These are phyloP conservation scores for Conus ventricosus DNA, from an alignment of 1,140 invertebrate genomes.

Conservation along the genomic window DNA sequence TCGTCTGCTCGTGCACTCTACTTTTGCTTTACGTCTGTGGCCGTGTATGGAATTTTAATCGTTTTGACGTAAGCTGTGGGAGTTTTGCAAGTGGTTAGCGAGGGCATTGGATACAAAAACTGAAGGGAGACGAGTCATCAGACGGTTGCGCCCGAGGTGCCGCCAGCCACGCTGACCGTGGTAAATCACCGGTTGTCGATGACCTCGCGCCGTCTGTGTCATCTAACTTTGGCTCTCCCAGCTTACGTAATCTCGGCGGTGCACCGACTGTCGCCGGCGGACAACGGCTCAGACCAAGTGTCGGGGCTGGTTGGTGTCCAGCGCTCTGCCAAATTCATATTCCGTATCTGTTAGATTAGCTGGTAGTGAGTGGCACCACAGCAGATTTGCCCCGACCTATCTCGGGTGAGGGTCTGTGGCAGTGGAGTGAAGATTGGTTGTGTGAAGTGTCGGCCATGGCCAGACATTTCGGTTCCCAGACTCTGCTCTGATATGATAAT, in stretches of 20 bases:
- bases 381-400: too few species aligned
- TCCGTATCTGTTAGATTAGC: too few species aligned
- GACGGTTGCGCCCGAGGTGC: not conserved
- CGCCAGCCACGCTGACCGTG: not conserved
- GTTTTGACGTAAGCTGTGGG: not conserved
- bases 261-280: slow-evolving; percentile 26
- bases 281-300: not conserved
- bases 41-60: not conserved
- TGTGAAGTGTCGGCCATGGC: not conserved
- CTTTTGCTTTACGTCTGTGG: not conserved
- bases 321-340: not conserved
- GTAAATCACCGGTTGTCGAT: not conserved
- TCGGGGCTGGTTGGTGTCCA: not conserved
- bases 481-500: not conserved
- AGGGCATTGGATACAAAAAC: not conserved
- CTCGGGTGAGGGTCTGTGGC: too few species aligned
- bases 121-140: too few species aligned
- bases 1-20: not conserved
- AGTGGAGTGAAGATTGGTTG: too few species aligned
- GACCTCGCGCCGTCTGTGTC: slow-evolving; percentile 1
- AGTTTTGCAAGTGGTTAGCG: slow-evolving; percentile 4
- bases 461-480: not conserved
- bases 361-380: too few species aligned
- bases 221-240: slow-evolving; percentile 27
- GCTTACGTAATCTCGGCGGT: slow-evolving; percentile 39